phyloP scores from a whole-genome alignment of 2,113 vertebrate genomes.

The Sinocyclocheilus maitianheensis region DNA sequence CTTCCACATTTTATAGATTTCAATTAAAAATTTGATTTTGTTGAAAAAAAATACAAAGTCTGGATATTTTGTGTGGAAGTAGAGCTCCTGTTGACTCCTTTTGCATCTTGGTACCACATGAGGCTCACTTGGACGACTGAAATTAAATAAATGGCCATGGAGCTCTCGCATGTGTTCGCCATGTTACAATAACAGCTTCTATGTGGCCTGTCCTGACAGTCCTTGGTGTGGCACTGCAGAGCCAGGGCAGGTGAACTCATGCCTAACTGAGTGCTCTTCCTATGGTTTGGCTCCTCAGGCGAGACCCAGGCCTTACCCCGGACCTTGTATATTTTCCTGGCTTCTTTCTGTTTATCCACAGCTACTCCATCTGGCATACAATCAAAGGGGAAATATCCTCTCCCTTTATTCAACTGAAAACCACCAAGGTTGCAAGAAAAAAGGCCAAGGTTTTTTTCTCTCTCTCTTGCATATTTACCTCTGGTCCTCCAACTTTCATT shows the following conservation, averaged over 20 bases:
- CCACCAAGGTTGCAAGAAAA: slow-evolving; percentile 54
- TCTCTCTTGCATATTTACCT: slow-evolving; percentile 45
- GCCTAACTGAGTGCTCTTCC: slow-evolving; percentile 51
- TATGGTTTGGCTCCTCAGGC: slow-evolving; percentile 53
- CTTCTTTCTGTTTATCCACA: slow-evolving; percentile 84
- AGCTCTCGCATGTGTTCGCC: slow-evolving; percentile 82
- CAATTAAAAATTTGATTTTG: neutral
- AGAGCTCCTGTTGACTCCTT: slow-evolving; percentile 9
- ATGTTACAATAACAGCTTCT: slow-evolving; percentile 83
- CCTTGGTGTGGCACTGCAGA: slow-evolving; percentile 68
- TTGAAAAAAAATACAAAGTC: neutral
- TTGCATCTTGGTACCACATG: slow-evolving; percentile 37
- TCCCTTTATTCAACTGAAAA: slow-evolving; percentile 46
- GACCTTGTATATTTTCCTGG: slow-evolving; percentile 81
- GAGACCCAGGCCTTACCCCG: slow-evolving; percentile 62
- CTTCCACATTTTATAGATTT: neutral
- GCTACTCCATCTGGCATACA: slow-evolving; percentile 75
- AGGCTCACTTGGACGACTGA: slow-evolving; percentile 65
- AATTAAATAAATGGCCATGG: slow-evolving; percentile 77
- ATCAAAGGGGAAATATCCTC: slow-evolving; percentile 68
- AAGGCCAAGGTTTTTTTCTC: slow-evolving; percentile 23
- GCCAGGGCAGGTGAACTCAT: slow-evolving; percentile 63
- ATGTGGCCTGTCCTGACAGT: slow-evolving; percentile 59
- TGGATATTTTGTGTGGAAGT: slow-evolving; percentile 18
- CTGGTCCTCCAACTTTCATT: slow-evolving; percentile 51